Evolutionary conservation across 2,888 invertebrate species (phyloP), one percentile per base, ranked within the genome.

Genomic region (Caenorhabditis sp.): DNA sequence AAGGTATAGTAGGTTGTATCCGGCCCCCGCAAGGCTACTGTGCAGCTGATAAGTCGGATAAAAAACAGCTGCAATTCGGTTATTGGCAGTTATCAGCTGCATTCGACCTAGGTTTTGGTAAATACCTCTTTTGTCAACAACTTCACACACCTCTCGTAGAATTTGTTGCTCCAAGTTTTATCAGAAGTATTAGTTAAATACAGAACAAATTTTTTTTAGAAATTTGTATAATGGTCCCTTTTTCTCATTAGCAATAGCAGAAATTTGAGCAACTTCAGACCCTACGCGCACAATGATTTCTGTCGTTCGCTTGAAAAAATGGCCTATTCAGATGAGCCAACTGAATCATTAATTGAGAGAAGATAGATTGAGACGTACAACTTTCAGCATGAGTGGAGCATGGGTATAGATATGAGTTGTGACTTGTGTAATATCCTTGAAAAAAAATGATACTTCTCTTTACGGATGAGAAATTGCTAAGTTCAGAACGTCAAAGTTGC

Each of bases 341-440:
- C 72, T 72, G 72, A 72, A 72, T 72, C 64, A 64, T 72, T 72
- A 72, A 72, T 72, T 64, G 64, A 64, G 50, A 35, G 72, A 64
- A 62, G 64, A 72, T 71, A 71, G 60, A 55, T 71, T 62, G 71
- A 62, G 62, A 44, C 55, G 55, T 55, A 72, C 56, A 72, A 72
- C 72, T 72, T 72, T 72, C 72, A 72, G 72, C 72, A 56, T 72
- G 64, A 72, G 60, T 69, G 58, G 32, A 69, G 64, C 71, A 62
- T 28, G 58, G 32, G 58, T 68, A 47, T 71, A 53, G 60, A 55
- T 62, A 62, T 71, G 62, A 62, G 71, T 55, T 70, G 50, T 24
- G 35, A 60, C 50, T 35, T 50, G 35, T 60, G 40, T 60, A 37
- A 40, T 61, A 37, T 71, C 58, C 53, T 64, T 44, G 55, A 55